Percentiles rank a stretch among this genome's conserved stretches.
These are phyloP conservation scores for Drosophila rhopaloa DNA, from an alignment of 1,140 invertebrate genomes.

Conservation along the genomic window DNA sequence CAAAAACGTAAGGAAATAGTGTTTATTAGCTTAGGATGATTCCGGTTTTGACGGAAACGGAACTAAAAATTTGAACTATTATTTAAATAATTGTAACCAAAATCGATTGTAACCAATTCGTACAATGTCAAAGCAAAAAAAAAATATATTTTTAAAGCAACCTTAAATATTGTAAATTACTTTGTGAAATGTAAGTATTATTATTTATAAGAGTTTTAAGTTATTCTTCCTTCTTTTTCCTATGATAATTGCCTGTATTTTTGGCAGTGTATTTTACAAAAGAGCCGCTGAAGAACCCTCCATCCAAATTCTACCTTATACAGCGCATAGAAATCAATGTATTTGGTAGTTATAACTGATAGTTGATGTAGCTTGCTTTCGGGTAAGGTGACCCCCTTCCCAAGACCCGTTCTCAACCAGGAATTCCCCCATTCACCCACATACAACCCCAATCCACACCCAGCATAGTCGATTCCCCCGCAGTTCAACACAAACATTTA, in stretches of 20 bases:
- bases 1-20: constrained; percentile 8
- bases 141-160: constrained; percentile 48
- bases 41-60: constrained; percentile 21
- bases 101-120: constrained; percentile 43
- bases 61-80: constrained; percentile 45
- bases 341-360: constrained; percentile 57
- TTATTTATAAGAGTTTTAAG: too few species aligned
- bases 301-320: not conserved
- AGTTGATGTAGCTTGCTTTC: constrained; percentile 65
- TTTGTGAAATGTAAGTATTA: too few species aligned
- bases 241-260: too few species aligned
- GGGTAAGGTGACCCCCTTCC: constrained; percentile 2
- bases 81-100: constrained; percentile 39
- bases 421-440: constrained; percentile 8
- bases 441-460: constrained; percentile 19
- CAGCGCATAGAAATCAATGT: constrained; percentile 65
- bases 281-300: not conserved
- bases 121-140: constrained; percentile 26
- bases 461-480: constrained; percentile 28
- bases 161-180: too few species aligned
- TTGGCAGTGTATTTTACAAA: not conserved
- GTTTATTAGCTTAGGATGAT: constrained; percentile 53
- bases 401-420: not conserved
- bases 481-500: constrained; percentile 71
- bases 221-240: too few species aligned